phyloP scores from a whole-genome alignment of 1,140 invertebrate genomes.

The Oreohelix idahoensis region DNA sequence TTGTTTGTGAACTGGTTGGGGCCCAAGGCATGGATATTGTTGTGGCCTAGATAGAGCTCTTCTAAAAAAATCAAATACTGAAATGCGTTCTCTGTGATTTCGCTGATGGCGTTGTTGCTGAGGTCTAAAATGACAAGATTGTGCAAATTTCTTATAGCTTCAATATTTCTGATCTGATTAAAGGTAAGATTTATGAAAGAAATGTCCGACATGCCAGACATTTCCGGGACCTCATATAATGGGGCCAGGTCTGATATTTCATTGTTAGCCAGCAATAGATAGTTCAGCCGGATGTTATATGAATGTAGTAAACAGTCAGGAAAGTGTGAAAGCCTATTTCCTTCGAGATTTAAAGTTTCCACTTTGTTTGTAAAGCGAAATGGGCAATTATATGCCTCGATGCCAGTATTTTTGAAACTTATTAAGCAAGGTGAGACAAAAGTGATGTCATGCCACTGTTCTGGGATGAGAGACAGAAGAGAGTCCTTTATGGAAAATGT shows the following conservation, averaged over 20 bases:
- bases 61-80: no score
- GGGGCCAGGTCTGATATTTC: neutral
- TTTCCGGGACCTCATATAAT: neutral
- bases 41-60: conserved; percentile 33
- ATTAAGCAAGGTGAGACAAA: no score
- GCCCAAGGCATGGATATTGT: conserved; percentile 11
- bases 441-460: neutral
- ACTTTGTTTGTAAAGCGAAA: conserved; percentile 16
- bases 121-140: conserved; percentile 21
- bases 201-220: neutral
- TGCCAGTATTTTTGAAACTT: no score
- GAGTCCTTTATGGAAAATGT: conserved; percentile 25
- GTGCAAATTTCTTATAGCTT: conserved; percentile 3
- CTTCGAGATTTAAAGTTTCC: conserved; percentile 30
- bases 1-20: no score
- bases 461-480: neutral
- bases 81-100: no score
- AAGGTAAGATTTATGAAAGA: conserved; percentile 32
- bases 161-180: conserved; percentile 33
- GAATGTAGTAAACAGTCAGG: conserved; percentile 24
- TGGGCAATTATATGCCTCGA: no score
- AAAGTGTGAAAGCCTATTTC: conserved; percentile 32
- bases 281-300: neutral
- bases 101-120: conserved; percentile 37
- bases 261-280: conserved; percentile 38